Evolutionary conservation across 2,113 vertebrate genomes (phyloP).

Genomic region (Ramphastos sulfuratus): DNA sequence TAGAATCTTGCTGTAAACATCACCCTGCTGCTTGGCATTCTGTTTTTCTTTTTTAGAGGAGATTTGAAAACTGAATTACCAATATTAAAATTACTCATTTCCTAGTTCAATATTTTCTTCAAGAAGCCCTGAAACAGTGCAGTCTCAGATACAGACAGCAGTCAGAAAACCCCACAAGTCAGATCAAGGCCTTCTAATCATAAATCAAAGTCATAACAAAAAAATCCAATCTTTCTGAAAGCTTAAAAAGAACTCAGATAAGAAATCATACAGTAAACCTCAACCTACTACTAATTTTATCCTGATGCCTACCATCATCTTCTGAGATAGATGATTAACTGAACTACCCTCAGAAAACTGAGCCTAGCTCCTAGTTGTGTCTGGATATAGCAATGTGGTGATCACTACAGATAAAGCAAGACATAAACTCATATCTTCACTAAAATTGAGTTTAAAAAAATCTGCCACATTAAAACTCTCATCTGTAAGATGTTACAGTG

Average conservation of each 20-base stretch:
- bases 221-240: not conserved
- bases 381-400: not conserved
- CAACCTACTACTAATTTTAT: not conserved
- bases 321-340: not conserved
- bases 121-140: not conserved
- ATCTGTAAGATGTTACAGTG: not conserved
- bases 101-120: not conserved
- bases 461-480: not conserved
- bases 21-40: not conserved
- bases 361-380: not conserved
- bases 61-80: not conserved
- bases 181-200: not conserved
- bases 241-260: not conserved
- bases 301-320: not conserved
- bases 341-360: not conserved
- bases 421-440: not conserved
- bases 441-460: not conserved
- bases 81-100: not conserved
- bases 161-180: not conserved
- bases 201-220: not conserved
- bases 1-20: not conserved
- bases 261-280: not conserved
- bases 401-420: not conserved
- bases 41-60: not conserved
- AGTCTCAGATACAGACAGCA: not conserved